These are phyloP conservation scores for Nanorana parkeri DNA, from an alignment of 2,113 vertebrate genomes.

Conservation along the genomic window DNA sequence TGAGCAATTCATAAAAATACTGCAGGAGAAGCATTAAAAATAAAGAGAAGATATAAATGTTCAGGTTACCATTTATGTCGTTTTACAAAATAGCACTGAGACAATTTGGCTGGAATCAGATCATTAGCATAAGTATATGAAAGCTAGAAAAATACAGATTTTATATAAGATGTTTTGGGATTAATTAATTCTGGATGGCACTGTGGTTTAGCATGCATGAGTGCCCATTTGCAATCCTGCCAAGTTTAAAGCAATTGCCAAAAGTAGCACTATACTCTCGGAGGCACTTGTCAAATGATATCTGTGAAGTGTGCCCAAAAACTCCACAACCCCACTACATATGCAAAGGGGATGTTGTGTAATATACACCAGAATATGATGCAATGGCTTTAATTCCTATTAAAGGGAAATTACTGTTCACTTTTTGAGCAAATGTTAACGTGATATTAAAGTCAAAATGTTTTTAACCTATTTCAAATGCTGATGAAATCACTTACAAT, in stretches of 20 bases:
- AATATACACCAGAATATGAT: not conserved
- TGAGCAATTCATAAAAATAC: no score
- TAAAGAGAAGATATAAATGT: not conserved
- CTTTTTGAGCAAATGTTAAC: no score
- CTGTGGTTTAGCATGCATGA: slow-evolving; percentile 42
- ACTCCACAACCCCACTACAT: not conserved
- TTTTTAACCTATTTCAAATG: no score
- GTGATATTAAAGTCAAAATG: no score
- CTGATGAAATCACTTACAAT: no score
- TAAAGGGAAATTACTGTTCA: no score
- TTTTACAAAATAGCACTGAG: slow-evolving; percentile 3
- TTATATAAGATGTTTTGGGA: slow-evolving; percentile 49
- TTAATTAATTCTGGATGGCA: slow-evolving; percentile 42
- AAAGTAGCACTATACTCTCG: slow-evolving; percentile 45
- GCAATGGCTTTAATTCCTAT: no score
- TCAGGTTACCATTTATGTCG: not conserved
- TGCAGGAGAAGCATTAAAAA: not conserved
- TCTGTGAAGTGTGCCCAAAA: slow-evolving; percentile 41
- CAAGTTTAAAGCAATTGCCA: slow-evolving; percentile 30
- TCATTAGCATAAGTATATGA: slow-evolving; percentile 46
- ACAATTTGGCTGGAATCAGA: not conserved
- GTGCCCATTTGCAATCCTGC: slow-evolving; percentile 37
- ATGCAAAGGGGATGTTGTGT: slow-evolving; percentile 1
- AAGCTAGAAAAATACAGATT: slow-evolving; percentile 35
- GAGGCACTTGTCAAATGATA: slow-evolving; percentile 36